These are phyloP conservation scores for Caranx ignobilis DNA, from an alignment of 2,113 vertebrate species.

Conservation along the genomic window DNA sequence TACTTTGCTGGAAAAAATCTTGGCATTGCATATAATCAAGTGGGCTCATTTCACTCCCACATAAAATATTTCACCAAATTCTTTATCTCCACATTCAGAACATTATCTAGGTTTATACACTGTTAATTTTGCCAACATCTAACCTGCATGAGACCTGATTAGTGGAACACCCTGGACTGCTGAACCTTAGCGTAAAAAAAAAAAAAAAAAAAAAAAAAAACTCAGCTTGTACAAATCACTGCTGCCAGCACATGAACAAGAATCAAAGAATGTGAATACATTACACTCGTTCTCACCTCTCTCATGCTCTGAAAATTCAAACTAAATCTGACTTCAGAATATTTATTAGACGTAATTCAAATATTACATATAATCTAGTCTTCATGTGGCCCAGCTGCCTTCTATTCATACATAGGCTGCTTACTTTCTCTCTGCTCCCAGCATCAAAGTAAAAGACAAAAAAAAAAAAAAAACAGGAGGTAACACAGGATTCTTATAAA, in stretches of 20 bases:
- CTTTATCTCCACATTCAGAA: background rate
- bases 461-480: background rate
- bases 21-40: slow-evolving; percentile 7
- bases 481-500: slow-evolving; percentile 7
- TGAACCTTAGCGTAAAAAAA: slow-evolving; percentile 22
- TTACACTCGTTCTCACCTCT: slow-evolving; percentile 10
- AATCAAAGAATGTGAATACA: slow-evolving; percentile 11
- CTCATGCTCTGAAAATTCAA: background rate
- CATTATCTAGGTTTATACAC: background rate
- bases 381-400: background rate
- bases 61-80: background rate
- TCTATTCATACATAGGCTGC: background rate
- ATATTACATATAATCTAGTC: background rate
- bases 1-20: background rate
- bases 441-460: background rate
- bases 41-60: background rate
- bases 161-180: background rate
- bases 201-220: background rate
- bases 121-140: slow-evolving; percentile 2
- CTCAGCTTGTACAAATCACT: background rate
- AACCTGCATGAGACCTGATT: slow-evolving; percentile 11
- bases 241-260: background rate
- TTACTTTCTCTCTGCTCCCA: slow-evolving; percentile 6
- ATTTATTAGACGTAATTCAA: slow-evolving; percentile 1
- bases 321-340: slow-evolving; percentile 4